Evolutionary conservation across 2,888 invertebrate genomes (phyloP).

Genomic region (Drosophila colorata): DNA sequence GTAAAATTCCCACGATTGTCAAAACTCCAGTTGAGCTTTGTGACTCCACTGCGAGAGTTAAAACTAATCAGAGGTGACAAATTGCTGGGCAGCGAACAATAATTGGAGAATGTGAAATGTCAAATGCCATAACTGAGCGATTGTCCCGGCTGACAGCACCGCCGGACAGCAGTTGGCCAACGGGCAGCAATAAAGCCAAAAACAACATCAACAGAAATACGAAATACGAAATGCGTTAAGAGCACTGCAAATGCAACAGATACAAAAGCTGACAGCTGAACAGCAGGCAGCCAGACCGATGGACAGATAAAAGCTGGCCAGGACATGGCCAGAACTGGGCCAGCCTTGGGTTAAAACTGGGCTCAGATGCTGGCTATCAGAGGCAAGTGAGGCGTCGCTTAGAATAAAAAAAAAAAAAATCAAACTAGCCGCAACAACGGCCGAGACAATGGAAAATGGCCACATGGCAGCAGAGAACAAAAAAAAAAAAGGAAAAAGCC

Average conservation of each 20-base stretch:
- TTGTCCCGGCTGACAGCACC: constrained; percentile 3
- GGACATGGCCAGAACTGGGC: constrained; percentile 10
- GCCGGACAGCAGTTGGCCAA: too few relatives aligned
- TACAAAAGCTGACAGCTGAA: constrained; percentile 40
- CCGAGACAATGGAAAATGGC: constrained; percentile 29
- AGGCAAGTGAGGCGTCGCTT: constrained; percentile 34
- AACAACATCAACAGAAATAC: constrained; percentile 20
- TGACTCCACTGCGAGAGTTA: neutral
- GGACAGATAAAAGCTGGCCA: constrained; percentile 19
- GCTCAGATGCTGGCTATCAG: constrained; percentile 28
- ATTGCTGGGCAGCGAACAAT: constrained; percentile 20
- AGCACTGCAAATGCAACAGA: constrained; percentile 56
- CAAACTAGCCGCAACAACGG: constrained; percentile 31
- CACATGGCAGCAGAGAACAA: constrained; percentile 26
- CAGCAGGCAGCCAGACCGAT: neutral
- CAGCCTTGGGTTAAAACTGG: neutral
- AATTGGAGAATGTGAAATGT: constrained; percentile 28
- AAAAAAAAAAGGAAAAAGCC: constrained; percentile 2
- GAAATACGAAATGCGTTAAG: constrained; percentile 39
- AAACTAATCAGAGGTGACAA: constrained; percentile 22
- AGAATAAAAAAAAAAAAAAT: constrained; percentile 1
- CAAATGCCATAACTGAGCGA: constrained; percentile 38
- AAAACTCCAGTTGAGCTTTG: too few relatives aligned
- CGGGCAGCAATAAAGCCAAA: constrained; percentile 4
- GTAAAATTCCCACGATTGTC: too few relatives aligned